Percentiles rank a stretch among this genome's conserved stretches.
phyloP scores from a whole-genome alignment of 37 sponge, comb jelly and placozoan species.

The Diacarnus erythraeanus region DNA sequence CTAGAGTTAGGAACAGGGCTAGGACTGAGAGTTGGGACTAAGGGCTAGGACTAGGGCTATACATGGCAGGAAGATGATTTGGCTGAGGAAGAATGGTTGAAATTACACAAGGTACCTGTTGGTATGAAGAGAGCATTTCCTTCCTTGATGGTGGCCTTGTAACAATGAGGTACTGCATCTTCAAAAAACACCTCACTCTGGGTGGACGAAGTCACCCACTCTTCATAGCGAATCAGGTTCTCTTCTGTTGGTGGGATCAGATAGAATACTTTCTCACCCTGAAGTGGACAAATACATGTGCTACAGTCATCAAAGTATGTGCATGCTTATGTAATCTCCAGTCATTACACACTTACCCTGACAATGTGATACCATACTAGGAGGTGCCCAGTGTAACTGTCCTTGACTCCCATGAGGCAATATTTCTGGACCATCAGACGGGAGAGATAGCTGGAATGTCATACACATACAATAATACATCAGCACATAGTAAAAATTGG shows the following conservation, averaged over 20 bases:
- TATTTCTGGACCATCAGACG: conserved; percentile 73
- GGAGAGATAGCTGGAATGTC: background rate
- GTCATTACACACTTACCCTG: conserved; percentile 6
- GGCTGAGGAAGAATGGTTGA: no score
- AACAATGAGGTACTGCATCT: conserved; percentile 71
- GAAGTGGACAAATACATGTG: background rate
- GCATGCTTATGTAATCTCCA: background rate
- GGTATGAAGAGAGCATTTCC: conserved; percentile 91
- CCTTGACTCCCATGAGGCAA: conserved; percentile 89
- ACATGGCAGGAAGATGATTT: no score
- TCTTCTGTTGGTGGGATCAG: conserved; percentile 87
- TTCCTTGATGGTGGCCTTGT: conserved; percentile 46
- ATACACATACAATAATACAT: no score
- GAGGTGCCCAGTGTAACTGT: conserved; percentile 87
- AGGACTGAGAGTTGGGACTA: no score
- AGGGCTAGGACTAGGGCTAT: no score
- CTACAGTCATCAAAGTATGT: background rate
- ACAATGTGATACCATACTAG: conserved; percentile 91
- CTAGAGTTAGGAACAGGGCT: no score
- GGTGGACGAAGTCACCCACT: conserved; percentile 76
- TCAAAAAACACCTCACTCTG: conserved; percentile 92
- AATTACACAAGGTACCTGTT: no score
- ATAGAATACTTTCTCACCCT: conserved; percentile 95
- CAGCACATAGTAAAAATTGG: no score
- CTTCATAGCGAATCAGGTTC: conserved; percentile 80